These are phyloP conservation scores for Zaprionus lineosus DNA, from an alignment of 2,888 invertebrate species.

Conservation along the genomic window DNA sequence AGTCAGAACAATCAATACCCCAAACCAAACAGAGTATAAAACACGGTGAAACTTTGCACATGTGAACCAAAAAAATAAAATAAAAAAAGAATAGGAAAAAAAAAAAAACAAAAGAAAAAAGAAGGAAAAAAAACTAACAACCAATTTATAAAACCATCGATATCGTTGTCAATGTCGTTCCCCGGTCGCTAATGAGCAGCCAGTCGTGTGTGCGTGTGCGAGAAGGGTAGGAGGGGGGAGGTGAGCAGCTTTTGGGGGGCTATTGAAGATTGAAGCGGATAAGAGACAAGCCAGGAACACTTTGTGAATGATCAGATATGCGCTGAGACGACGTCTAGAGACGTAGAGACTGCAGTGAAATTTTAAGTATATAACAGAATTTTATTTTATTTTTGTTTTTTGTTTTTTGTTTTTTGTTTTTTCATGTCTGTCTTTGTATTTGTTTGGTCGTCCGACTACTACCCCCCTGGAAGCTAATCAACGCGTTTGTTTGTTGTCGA, in stretches of 20 bases:
- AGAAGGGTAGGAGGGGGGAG: too few relatives aligned
- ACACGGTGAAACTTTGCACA: constrained; percentile 38
- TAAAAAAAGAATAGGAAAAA: constrained; percentile 6
- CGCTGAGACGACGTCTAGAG: constrained; percentile 4
- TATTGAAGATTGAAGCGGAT: constrained; percentile 48
- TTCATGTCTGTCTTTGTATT: not conserved
- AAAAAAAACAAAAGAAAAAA: constrained; percentile 3
- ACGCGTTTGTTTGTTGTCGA: constrained; percentile 37
- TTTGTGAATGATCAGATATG: constrained; percentile 17
- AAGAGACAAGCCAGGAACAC: constrained; percentile 19
- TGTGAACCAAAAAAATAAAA: too few relatives aligned
- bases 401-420: constrained; percentile 7
- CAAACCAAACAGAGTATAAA: not conserved
- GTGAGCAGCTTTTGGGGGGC: constrained; percentile 8
- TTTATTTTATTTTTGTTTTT: constrained; percentile 15
- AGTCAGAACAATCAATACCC: constrained; percentile 46
- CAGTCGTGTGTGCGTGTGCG: too few relatives aligned
- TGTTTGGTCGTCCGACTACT: too few relatives aligned
- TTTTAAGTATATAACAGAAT: constrained; percentile 28
- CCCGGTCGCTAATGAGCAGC: constrained; percentile 40
- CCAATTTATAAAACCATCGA: constrained; percentile 50
- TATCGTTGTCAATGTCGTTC: constrained; percentile 45
- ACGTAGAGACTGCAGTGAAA: constrained; percentile 36
- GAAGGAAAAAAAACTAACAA: constrained; percentile 25
- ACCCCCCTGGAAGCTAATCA: constrained; percentile 46